Conservation (phyloP, 2,113 vertebrate species). For the Gymnobelideus leadbeateri region DNA sequence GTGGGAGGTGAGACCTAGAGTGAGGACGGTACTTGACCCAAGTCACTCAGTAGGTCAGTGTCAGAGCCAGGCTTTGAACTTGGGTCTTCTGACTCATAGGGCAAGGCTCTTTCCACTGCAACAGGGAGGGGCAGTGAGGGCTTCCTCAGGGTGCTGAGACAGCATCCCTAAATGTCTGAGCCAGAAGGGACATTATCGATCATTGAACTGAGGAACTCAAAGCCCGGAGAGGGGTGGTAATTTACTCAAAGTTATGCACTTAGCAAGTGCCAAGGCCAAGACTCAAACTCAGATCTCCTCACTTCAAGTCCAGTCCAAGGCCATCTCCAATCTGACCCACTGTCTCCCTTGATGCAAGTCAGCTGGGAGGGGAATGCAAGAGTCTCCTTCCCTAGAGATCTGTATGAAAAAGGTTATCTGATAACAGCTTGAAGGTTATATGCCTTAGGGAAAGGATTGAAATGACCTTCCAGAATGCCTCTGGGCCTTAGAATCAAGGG, state of each 20-base stretch:
- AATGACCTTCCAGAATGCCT: not conserved
- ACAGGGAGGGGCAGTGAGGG: not conserved
- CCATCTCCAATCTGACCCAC: not conserved
- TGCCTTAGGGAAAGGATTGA: not conserved
- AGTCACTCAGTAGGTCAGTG: not conserved
- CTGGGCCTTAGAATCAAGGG: not conserved
- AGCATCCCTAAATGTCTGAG: no score
- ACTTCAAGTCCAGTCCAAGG: not conserved
- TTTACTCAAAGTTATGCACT: not conserved
- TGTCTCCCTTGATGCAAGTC: not conserved
- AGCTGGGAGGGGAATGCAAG: not conserved
- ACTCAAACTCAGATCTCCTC: not conserved
- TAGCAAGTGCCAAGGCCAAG: not conserved
- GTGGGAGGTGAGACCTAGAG: not conserved
- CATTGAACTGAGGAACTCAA: not conserved
- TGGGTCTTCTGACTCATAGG: not conserved
- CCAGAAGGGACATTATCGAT: not conserved
- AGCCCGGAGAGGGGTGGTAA: not conserved
- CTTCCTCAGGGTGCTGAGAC: not conserved
- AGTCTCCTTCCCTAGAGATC: slow-evolving; percentile 55
- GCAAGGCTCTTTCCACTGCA: not conserved
- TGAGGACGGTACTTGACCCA: slow-evolving; percentile 2
- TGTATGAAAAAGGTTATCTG: slow-evolving; percentile 32
- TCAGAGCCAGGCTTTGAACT: not conserved
- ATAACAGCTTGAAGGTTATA: not conserved